These are phyloP conservation scores for Exaiptasia diaphana DNA, from an alignment of 64 coral and sea anemone genomes.

Conservation along the genomic window DNA sequence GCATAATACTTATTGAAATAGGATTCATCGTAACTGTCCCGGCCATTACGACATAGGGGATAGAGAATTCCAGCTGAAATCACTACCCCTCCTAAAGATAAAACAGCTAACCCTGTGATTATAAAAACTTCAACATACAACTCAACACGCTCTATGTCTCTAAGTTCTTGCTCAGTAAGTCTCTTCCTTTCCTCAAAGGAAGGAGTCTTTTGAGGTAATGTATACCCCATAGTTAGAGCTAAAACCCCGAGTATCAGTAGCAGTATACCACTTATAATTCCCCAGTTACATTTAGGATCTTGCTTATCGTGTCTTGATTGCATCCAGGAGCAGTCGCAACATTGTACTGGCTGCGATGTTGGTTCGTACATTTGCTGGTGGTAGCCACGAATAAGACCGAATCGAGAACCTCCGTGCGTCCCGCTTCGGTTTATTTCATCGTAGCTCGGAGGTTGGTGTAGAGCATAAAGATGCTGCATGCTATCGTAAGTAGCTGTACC, in stretches of 20 bases:
- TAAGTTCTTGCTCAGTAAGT: slow-evolving; percentile 25
- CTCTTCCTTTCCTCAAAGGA: neutral
- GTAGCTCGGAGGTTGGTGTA: too few species aligned
- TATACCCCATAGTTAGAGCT: slow-evolving; percentile 72
- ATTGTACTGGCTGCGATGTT: slow-evolving; percentile 2
- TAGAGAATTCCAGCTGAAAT: slow-evolving; percentile 55
- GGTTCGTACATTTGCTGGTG: slow-evolving; percentile 88
- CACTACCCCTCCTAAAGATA: slow-evolving; percentile 63
- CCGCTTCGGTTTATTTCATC: too few species aligned
- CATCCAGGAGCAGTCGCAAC: slow-evolving; percentile 48
- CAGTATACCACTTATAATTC: slow-evolving; percentile 49
- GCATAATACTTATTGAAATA: slow-evolving; percentile 27
- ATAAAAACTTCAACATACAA: slow-evolving; percentile 72
- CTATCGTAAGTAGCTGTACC: too few species aligned
- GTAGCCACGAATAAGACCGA: slow-evolving; percentile 86
- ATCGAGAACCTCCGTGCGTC: slow-evolving; percentile 24
- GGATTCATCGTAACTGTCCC: slow-evolving; percentile 23
- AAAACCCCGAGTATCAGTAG: slow-evolving; percentile 66
- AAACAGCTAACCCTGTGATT: slow-evolving; percentile 61
- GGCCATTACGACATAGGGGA: slow-evolving; percentile 43
- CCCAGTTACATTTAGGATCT: slow-evolving; percentile 58
- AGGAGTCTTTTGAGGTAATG: slow-evolving; percentile 50
- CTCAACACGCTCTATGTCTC: slow-evolving; percentile 36
- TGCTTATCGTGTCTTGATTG: neutral
- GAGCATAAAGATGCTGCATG: too few species aligned